Evolutionary conservation across 2,888 invertebrate species (phyloP).

Genomic region (Achlya flavicornis): DNA sequence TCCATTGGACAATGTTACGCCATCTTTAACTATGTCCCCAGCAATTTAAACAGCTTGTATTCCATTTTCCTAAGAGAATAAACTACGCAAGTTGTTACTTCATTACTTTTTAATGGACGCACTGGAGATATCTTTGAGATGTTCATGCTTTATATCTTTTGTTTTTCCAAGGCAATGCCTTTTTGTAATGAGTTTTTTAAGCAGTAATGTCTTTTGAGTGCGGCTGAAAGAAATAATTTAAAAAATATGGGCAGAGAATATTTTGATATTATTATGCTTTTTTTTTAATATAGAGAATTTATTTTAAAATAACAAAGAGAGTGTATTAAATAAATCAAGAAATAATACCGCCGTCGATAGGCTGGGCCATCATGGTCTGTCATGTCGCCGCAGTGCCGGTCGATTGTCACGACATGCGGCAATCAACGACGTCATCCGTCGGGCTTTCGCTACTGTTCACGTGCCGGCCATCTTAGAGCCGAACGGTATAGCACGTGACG

Average conservation of each 20-base stretch:
- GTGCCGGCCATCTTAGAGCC: too few relatives aligned
- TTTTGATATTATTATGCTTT: background rate
- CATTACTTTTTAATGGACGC: slow-evolving; percentile 7
- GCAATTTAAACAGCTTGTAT: background rate
- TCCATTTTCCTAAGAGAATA: slow-evolving; percentile 6
- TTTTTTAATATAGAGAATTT: too few relatives aligned
- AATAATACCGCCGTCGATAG: too few relatives aligned
- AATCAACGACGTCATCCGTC: too few relatives aligned
- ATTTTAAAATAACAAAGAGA: too few relatives aligned
- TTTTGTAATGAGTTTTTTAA: slow-evolving; percentile 6
- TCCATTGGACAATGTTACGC: background rate
- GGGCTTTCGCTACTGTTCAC: too few relatives aligned
- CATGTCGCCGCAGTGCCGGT: too few relatives aligned
- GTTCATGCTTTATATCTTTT: slow-evolving; percentile 5
- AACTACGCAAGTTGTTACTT: slow-evolving; percentile 2
- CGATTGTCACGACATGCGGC: too few relatives aligned
- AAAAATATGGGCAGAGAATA: background rate
- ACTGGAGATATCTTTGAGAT: background rate
- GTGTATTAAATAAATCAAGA: too few relatives aligned
- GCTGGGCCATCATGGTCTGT: too few relatives aligned
- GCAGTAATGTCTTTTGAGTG: background rate
- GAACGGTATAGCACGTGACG: too few relatives aligned
- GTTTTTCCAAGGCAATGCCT: background rate
- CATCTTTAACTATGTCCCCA: background rate
- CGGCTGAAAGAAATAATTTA: background rate